Evolutionary conservation across 2,113 vertebrate genomes (phyloP).

Genomic region (Euleptes europaea): DNA sequence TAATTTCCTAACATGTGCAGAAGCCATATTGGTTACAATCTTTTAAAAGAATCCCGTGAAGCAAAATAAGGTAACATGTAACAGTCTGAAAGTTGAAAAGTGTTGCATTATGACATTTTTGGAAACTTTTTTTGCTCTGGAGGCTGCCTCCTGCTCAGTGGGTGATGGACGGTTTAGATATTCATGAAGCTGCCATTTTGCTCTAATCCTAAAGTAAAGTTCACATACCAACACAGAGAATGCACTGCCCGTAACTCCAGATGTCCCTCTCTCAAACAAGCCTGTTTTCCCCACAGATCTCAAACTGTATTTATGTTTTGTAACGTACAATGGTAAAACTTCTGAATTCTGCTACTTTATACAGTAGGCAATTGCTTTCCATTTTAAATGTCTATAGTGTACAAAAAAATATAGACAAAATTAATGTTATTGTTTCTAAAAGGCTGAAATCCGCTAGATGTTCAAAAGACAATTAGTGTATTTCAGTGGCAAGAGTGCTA

Average conservation of each 20-base stretch:
- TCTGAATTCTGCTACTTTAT: background rate
- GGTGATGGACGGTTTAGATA: conserved; percentile 36
- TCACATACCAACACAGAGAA: conserved; percentile 60
- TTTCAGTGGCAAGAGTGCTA: background rate
- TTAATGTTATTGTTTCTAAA: background rate
- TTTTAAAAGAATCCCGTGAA: background rate
- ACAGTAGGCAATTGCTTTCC: background rate
- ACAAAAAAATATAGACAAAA: background rate
- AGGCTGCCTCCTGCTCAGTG: conserved; percentile 50
- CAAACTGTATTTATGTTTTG: conserved; percentile 20
- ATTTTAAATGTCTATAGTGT: conserved; percentile 1
- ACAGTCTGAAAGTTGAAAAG: background rate
- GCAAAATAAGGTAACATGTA: background rate
- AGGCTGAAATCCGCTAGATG: background rate
- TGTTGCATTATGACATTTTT: background rate
- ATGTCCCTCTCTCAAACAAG: conserved; percentile 50
- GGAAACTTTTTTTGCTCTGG: conserved; percentile 20
- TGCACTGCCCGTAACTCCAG: conserved; percentile 59
- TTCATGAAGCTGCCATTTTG: conserved; percentile 65
- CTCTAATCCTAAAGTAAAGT: conserved; percentile 70
- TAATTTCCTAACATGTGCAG: background rate
- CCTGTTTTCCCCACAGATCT: conserved; percentile 27
- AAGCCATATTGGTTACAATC: rapidly evolving
- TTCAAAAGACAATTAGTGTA: background rate
- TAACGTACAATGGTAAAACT: background rate